Evolutionary conservation across 2,113 vertebrate species (phyloP).

Genomic region (Rhinolophus sinicus): DNA sequence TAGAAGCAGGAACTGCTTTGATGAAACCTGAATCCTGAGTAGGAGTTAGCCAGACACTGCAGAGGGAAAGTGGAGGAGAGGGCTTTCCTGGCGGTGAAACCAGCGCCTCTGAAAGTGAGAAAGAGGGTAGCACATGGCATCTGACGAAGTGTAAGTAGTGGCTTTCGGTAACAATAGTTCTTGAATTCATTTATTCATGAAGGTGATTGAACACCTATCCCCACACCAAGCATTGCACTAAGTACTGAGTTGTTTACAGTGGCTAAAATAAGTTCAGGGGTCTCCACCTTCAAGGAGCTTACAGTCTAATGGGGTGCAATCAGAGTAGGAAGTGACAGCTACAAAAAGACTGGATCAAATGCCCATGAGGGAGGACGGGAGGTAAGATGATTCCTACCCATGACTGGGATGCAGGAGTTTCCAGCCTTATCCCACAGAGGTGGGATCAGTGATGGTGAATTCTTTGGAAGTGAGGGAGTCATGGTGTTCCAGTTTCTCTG

Average conservation of each 20-base stretch:
- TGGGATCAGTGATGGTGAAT: not conserved
- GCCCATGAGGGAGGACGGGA: not conserved
- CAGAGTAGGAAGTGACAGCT: not conserved
- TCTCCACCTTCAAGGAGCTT: not conserved
- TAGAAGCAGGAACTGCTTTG: not conserved
- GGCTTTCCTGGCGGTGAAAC: not conserved
- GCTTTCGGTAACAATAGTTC: not conserved
- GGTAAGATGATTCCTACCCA: not conserved
- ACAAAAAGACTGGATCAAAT: not conserved
- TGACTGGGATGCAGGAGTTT: not conserved
- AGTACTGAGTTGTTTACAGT: not conserved
- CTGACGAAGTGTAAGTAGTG: not conserved
- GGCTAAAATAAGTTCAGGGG: not conserved
- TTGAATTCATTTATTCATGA: not conserved
- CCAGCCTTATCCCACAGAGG: not conserved
- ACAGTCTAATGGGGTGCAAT: not conserved
- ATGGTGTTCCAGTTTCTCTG: not conserved
- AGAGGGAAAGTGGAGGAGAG: not conserved
- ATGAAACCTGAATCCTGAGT: not conserved
- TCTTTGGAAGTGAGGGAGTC: not conserved
- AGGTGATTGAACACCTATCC: not conserved
- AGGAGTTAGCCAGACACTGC: not conserved
- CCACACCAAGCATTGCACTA: not conserved
- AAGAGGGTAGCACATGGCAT: not conserved
- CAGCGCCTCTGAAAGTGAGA: not conserved